Evolutionary conservation across 2,113 vertebrate genomes (phyloP).

Genomic region (Circaetus gallicus): DNA sequence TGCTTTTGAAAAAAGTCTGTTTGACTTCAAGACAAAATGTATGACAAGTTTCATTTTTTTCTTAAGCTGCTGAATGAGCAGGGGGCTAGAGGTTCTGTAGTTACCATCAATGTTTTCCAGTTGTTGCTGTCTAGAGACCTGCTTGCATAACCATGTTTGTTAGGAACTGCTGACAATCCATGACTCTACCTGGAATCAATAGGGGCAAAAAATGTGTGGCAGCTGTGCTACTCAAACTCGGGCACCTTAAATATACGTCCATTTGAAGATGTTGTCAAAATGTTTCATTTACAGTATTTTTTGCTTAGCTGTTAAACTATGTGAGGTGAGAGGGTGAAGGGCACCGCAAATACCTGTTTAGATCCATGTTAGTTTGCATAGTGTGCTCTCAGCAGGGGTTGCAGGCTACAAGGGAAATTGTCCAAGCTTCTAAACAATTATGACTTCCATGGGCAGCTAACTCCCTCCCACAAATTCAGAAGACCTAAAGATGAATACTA

Average conservation of each 20-base stretch:
- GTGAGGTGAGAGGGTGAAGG: neutral
- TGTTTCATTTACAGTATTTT: neutral
- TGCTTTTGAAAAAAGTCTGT: neutral
- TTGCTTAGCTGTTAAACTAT: neutral
- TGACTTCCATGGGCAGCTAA: neutral
- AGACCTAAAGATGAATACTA: constrained; percentile 19
- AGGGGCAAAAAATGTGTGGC: neutral
- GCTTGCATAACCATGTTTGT: neutral
- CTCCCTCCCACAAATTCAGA: neutral
- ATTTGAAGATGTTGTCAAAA: neutral
- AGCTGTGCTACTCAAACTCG: neutral
- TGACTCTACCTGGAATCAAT: neutral
- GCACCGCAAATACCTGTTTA: neutral
- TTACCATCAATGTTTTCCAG: neutral
- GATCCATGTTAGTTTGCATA: neutral
- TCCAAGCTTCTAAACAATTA: constrained; percentile 3
- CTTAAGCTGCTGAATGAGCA: neutral
- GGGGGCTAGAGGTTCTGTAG: neutral
- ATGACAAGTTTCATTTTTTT: neutral
- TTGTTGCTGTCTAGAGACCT: neutral
- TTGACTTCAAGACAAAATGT: neutral
- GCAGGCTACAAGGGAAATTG: neutral
- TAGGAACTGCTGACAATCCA: neutral
- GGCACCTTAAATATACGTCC: neutral
- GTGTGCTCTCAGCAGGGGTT: neutral